A percentile compares a stretch with the other conserved stretches of the same genome.
Evolutionary conservation across 2,888 invertebrate species (phyloP).

Genomic region (Hemicrepidius hirtus): DNA sequence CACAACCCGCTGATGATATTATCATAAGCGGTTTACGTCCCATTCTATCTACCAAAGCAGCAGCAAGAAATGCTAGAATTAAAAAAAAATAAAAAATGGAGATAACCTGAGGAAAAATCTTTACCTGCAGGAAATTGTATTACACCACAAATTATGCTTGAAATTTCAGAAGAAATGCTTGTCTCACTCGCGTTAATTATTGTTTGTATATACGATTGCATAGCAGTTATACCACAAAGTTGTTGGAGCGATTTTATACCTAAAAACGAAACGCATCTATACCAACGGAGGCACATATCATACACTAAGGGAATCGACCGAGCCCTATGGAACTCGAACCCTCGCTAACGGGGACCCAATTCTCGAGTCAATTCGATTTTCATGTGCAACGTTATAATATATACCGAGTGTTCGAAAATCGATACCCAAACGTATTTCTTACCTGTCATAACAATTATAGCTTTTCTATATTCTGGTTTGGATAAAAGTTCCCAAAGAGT

Average conservation of each 20-base stretch:
- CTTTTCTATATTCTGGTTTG: constrained; percentile 47
- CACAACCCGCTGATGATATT: constrained; percentile 75
- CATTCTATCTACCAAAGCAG: constrained; percentile 72
- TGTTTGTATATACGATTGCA: constrained; percentile 77
- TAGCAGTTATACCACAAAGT: constrained; percentile 76
- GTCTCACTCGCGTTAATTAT: constrained; percentile 75
- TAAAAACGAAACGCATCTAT: constrained; percentile 57
- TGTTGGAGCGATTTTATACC: constrained; percentile 77
- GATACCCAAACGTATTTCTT: constrained; percentile 37
- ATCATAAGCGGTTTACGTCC: constrained; percentile 76
- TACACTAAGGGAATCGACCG: no score
- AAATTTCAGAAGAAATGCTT: constrained; percentile 73
- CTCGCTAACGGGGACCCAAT: no score
- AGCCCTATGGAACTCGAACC: no score
- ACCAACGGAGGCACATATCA: no score
- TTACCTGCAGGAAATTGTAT: constrained; percentile 72
- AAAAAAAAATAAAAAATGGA: neutral
- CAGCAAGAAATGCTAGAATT: constrained; percentile 24
- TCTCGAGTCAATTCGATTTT: no score
- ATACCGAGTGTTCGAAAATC: no score
- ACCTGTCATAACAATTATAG: constrained; percentile 51
- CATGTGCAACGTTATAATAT: no score
- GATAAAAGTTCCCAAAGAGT: constrained; percentile 65
- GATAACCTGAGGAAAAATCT: neutral
- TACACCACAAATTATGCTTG: constrained; percentile 75